These are phyloP conservation scores for Chaetoderma sp. DNA, from an alignment of 2,888 invertebrate species.

Conservation along the genomic window DNA sequence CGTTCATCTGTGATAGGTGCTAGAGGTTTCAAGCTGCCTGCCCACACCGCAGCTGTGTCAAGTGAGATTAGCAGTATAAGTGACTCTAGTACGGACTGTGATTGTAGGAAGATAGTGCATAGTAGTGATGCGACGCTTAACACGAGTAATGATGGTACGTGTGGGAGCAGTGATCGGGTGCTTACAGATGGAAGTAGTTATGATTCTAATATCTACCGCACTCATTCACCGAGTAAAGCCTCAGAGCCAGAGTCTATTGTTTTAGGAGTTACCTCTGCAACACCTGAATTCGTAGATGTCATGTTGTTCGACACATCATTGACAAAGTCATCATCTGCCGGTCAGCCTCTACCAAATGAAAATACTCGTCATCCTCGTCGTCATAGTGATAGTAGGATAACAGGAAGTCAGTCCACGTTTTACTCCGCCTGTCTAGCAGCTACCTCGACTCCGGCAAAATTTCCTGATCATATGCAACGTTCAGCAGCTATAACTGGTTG, in stretches of 20 bases:
- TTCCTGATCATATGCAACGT: background rate
- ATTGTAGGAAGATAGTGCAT: slow-evolving; percentile 22
- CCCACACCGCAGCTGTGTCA: no score
- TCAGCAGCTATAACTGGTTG: background rate
- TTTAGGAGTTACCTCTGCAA: background rate
- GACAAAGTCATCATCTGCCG: background rate
- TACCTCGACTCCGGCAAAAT: background rate
- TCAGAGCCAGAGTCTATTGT: background rate
- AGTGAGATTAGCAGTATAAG: slow-evolving; percentile 28
- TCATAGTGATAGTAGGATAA: background rate
- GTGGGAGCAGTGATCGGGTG: slow-evolving; percentile 52
- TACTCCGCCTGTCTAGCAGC: background rate
- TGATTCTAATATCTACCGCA: slow-evolving; percentile 44
- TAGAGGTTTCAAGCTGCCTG: no score
- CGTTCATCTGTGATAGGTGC: no score
- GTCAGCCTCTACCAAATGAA: background rate
- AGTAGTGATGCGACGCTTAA: slow-evolving; percentile 25
- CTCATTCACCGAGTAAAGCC: slow-evolving; percentile 19
- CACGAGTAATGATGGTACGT: slow-evolving; percentile 52
- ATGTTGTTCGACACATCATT: slow-evolving; percentile 20
- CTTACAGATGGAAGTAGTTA: slow-evolving; percentile 54
- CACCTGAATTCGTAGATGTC: slow-evolving; percentile 10
- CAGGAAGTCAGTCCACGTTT: background rate
- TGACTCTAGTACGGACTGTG: slow-evolving; percentile 37
- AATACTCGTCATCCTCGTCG: background rate